Percentiles rank a stretch among this genome's conserved stretches.
phyloP scores from a whole-genome alignment of 2,888 invertebrate species.

The Zele albiditarsus region DNA sequence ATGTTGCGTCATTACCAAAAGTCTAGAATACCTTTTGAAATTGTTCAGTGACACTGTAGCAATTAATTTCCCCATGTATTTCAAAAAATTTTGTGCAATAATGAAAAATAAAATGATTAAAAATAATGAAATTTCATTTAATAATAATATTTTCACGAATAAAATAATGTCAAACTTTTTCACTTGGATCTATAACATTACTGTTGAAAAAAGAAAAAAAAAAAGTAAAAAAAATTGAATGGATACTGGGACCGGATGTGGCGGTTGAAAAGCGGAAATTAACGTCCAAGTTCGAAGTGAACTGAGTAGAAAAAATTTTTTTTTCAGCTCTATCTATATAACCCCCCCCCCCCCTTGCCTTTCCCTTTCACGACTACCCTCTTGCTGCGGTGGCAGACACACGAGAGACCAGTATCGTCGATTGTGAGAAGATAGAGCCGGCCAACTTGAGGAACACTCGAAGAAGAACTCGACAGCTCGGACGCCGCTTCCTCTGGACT shows the following conservation, averaged over 20 bases:
- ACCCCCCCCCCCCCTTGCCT: not conserved
- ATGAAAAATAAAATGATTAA: not conserved
- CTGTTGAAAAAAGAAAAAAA: constrained; percentile 16
- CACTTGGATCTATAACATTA: constrained; percentile 3
- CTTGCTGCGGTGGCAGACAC: not conserved
- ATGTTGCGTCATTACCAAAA: too few relatives aligned
- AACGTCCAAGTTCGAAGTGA: constrained; percentile 37
- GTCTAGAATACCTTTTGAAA: too few relatives aligned
- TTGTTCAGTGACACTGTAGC: too few relatives aligned
- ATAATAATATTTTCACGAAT: not conserved
- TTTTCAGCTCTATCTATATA: not conserved
- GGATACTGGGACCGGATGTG: constrained; percentile 34
- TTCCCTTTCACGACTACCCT: not conserved
- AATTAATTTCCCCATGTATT: too few relatives aligned
- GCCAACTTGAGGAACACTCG: constrained; percentile 40
- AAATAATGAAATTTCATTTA: not conserved
- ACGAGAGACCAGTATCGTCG: constrained; percentile 33
- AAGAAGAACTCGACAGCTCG: constrained; percentile 42
- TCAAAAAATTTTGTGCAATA: too few relatives aligned
- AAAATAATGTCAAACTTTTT: not conserved
- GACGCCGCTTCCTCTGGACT: constrained; percentile 22
- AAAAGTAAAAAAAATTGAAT: constrained; percentile 29
- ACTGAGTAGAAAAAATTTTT: constrained; percentile 22
- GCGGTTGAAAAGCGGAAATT: constrained; percentile 41
- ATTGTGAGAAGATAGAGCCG: constrained; percentile 42